These are phyloP conservation scores for Pedicia rivosa DNA, from an alignment of 2,888 invertebrate species.

Conservation along the genomic window DNA sequence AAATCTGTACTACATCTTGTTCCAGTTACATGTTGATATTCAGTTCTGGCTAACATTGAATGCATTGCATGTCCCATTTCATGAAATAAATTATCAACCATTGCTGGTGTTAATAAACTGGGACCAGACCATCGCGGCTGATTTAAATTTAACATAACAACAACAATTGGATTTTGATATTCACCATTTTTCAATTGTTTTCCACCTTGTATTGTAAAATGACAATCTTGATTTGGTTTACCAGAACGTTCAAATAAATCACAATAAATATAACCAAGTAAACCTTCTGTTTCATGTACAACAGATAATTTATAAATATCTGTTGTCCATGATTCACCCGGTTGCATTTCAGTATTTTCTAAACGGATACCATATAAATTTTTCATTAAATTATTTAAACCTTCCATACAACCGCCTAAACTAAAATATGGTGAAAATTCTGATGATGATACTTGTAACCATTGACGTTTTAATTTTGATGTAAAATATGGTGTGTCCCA, in stretches of 20 bases:
- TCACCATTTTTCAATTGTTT: slow-evolving; percentile 56
- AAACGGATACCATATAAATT: slow-evolving; percentile 69
- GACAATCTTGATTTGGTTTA: slow-evolving; percentile 97
- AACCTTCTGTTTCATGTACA: slow-evolving; percentile 59
- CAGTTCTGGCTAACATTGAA: slow-evolving; percentile 91
- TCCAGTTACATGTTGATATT: slow-evolving; percentile 93
- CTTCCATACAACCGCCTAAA: slow-evolving; percentile 92
- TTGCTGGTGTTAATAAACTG: slow-evolving; percentile 63
- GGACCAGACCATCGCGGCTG: slow-evolving; percentile 59
- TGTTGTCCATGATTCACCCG: slow-evolving; percentile 74
- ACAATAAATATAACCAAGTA: slow-evolving; percentile 90
- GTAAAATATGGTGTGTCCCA: slow-evolving; percentile 89
- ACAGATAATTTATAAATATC: slow-evolving; percentile 91
- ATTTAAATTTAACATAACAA: slow-evolving; percentile 78
- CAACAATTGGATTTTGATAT: slow-evolving; percentile 86
- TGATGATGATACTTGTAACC: slow-evolving; percentile 49
- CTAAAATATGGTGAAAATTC: slow-evolving; percentile 80
- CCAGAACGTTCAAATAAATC: slow-evolving; percentile 83
- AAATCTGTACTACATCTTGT: slow-evolving; percentile 96
- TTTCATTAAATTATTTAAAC: slow-evolving; percentile 76
- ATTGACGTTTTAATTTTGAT: slow-evolving; percentile 51
- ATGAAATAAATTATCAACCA: slow-evolving; percentile 94
- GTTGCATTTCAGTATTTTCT: slow-evolving; percentile 49
- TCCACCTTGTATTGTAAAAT: slow-evolving; percentile 95
- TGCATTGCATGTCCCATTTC: slow-evolving; percentile 99